These are phyloP conservation scores for Parnassius glacialis DNA, from an alignment of 2,888 invertebrate genomes.

Conservation along the genomic window DNA sequence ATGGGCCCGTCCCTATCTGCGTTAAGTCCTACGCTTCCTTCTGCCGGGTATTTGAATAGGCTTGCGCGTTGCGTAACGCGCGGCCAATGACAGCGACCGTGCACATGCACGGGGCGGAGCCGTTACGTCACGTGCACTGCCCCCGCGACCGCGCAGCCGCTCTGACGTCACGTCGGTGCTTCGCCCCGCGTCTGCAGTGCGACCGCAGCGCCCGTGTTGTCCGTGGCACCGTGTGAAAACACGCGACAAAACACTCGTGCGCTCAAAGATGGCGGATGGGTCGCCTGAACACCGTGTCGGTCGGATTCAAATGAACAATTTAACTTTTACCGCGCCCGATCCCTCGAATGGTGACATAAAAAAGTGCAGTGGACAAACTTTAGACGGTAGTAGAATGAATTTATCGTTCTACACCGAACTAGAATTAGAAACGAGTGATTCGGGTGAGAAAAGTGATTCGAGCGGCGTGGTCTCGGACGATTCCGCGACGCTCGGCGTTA, in stretches of 20 bases:
- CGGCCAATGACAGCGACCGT: conserved; percentile 76
- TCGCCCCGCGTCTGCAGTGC: conserved; percentile 55
- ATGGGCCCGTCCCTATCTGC: conserved; percentile 64
- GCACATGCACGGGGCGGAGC: conserved; percentile 79
- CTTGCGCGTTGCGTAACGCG: conserved; percentile 73
- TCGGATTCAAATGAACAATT: conserved; percentile 79
- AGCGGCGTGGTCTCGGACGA: conserved; percentile 71
- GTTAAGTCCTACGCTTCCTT: conserved; percentile 70
- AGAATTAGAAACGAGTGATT: conserved; percentile 75
- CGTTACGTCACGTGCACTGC: conserved; percentile 75
- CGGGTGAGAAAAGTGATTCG: conserved; percentile 78
- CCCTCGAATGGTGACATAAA: conserved; percentile 75
- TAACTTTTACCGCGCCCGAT: conserved; percentile 78
- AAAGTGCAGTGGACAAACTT: conserved; percentile 76
- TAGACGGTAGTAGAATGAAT: conserved; percentile 64
- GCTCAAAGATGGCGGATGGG: conserved; percentile 92
- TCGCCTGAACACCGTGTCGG: conserved; percentile 83
- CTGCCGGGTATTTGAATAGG: conserved; percentile 69
- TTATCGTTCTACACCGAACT: conserved; percentile 76
- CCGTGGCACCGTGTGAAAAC: conserved; percentile 59
- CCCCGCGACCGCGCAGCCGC: conserved; percentile 75
- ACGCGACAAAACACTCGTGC: conserved; percentile 81
- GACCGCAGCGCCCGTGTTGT: conserved; percentile 62
- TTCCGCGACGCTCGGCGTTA: conserved; percentile 51
- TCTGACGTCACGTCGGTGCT: conserved; percentile 69